Evolutionary conservation across 1,140 invertebrate genomes (phyloP).

Genomic region (Oedothorax gibbosus): DNA sequence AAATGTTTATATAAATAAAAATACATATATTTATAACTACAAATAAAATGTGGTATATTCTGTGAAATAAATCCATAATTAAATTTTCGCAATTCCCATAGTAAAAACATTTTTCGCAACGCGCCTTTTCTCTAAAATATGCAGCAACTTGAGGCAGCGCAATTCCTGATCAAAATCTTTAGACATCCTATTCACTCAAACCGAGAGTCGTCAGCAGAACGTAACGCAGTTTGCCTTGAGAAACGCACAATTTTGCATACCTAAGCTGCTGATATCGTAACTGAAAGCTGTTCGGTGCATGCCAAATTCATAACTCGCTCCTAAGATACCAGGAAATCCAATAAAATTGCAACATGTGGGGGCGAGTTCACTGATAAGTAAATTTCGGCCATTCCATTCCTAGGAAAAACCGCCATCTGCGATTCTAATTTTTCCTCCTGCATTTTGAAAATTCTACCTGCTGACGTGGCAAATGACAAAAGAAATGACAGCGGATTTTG

Average conservation of each 20-base stretch:
- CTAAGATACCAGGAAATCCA: constrained; percentile 34
- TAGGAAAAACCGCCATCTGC: background rate
- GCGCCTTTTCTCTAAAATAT: too few relatives aligned
- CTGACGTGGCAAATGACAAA: constrained; percentile 56
- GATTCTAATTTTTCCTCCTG: constrained; percentile 27
- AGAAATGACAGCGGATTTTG: constrained; percentile 53
- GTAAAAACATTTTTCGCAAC: too few relatives aligned
- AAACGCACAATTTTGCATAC: constrained; percentile 36
- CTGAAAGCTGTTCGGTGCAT: background rate
- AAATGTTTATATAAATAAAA: too few relatives aligned
- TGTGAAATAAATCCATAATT: too few relatives aligned
- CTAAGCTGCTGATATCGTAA: constrained; percentile 26
- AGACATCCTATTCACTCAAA: background rate
- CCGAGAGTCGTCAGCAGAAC: constrained; percentile 9
- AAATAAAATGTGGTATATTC: too few relatives aligned
- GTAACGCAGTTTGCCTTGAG: constrained; percentile 12
- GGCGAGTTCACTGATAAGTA: constrained; percentile 42
- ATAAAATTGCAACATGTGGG: constrained; percentile 30
- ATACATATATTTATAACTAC: too few relatives aligned
- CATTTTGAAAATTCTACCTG: constrained; percentile 43
- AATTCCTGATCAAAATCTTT: too few relatives aligned
- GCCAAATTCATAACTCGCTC: constrained; percentile 35
- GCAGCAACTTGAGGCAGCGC: too few relatives aligned
- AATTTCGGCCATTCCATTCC: constrained; percentile 6
- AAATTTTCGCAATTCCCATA: too few relatives aligned